Base-by-base conservation (phyloP, 1,140 invertebrate genomes). In the Aricia agestis region DNA sequence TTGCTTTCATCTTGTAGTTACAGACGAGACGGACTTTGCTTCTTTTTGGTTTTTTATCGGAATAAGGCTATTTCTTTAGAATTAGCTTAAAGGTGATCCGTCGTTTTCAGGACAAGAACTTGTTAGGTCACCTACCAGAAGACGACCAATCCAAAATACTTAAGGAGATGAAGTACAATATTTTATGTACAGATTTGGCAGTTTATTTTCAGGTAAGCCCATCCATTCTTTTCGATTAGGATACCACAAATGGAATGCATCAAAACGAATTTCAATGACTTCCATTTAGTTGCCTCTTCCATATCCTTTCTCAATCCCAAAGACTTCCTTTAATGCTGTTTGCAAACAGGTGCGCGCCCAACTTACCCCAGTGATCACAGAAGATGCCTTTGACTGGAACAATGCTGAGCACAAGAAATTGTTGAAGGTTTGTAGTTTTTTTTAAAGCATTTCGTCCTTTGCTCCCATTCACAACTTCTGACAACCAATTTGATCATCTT, bases 151-250 rank as follows among this genome's bases (percentile, higher is more conserved):
- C 77, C 13, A 76, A 82, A 0, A 82, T 92, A 7, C 70, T 91
- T 66, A 82, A 85, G 32, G 90, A 93, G 83, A 89, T 94, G 9
- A 92, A 92, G 67, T 91, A 92, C 74, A 82, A 89, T 68, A 93
- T 94, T 18, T 77, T 94, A 41, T 92, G 92, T 52, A 94, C 93
- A 0, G 93, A 94, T 80, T 78, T 94, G 25, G 90, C 92, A 0
- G 80, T 90, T 15, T 93, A 93, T 81, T 93, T 93, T 76, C 83
- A 86, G 73, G 82, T 91, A 73, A 11, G 25, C 1, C n/a, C 13
- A 18, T 36, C 45, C 36, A 19, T 45, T 45, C 17, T 45, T 67
- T 45, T 17, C 5, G 7, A 17, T 18, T 18, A 36, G 9, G 25
- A 25, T 25, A 25, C 25, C 25, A 25, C 1, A 25, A 25, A 25